These are phyloP conservation scores for Platycheirus albimanus DNA, from an alignment of 2,888 invertebrate genomes.

Conservation along the genomic window DNA sequence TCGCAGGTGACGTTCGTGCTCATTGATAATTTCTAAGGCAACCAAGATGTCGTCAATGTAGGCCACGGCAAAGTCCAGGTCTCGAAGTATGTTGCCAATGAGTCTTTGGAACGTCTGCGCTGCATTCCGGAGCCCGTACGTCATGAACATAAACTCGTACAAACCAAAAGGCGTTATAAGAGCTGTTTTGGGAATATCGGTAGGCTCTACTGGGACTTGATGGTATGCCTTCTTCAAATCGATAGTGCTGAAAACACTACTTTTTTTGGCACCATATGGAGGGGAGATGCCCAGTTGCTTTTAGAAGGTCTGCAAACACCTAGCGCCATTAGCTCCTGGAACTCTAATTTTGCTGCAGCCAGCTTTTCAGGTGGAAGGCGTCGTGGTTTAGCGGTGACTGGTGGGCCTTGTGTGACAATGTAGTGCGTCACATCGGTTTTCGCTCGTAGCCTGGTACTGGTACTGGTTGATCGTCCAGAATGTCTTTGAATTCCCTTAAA, in stretches of 20 bases:
- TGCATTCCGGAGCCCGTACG: not conserved
- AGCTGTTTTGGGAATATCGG: constrained; percentile 1
- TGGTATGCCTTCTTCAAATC: not conserved
- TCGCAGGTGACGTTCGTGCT: not conserved
- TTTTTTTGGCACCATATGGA: not conserved
- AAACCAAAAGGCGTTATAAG: not conserved
- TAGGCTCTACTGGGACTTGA: not conserved
- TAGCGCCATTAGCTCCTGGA: not conserved
- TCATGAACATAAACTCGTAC: not conserved
- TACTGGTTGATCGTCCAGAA: no score
- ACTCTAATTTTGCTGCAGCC: not conserved
- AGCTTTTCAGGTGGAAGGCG: no score
- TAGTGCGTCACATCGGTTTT: no score
- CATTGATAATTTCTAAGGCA: not conserved
- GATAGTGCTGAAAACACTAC: not conserved
- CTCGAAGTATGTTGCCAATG: not conserved
- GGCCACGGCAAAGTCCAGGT: not conserved
- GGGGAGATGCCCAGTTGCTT: not conserved
- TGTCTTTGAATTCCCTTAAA: no score
- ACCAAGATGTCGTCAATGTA: not conserved
- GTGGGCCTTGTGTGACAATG: no score
- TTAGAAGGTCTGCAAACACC: not conserved
- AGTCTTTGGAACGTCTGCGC: not conserved
- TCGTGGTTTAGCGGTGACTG: no score
- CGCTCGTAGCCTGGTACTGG: no score